Conservation (phyloP, 2,113 vertebrate species). For the Petrocephalus zakoni region DNA sequence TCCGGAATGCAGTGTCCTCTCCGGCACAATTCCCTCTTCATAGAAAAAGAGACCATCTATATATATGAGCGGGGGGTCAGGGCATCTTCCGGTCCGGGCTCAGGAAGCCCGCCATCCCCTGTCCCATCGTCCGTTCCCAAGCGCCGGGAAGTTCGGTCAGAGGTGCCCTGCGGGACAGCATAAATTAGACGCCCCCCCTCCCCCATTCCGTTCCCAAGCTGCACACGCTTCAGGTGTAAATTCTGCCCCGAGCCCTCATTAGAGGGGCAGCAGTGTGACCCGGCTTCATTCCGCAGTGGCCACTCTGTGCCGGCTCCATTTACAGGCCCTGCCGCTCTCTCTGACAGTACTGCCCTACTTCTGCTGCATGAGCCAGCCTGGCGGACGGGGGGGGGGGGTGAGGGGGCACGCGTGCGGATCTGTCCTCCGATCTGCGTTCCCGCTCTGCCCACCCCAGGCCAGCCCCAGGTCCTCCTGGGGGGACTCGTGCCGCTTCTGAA, state of each 20-base stretch:
- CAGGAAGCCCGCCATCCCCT: background rate
- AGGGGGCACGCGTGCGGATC: background rate
- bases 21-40: background rate
- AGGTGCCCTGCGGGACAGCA: background rate
- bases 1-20: background rate
- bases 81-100: background rate
- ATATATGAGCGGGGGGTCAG: background rate
- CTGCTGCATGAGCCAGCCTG: background rate
- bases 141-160: background rate
- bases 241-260: slow-evolving; percentile 4
- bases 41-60: background rate
- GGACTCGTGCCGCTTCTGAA: background rate
- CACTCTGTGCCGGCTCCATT: background rate
- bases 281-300: background rate
- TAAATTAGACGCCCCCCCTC: background rate
- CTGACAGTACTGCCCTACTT: slow-evolving; percentile 12
- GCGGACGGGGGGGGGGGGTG: background rate
- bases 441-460: background rate
- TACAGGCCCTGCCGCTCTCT: background rate
- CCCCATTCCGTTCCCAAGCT: background rate
- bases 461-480: background rate
- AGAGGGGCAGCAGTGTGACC: background rate
- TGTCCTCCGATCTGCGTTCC: background rate
- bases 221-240: background rate
- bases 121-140: background rate